phyloP scores from a whole-genome alignment of 1,140 invertebrate genomes.

The Anastrepha obliqua region DNA sequence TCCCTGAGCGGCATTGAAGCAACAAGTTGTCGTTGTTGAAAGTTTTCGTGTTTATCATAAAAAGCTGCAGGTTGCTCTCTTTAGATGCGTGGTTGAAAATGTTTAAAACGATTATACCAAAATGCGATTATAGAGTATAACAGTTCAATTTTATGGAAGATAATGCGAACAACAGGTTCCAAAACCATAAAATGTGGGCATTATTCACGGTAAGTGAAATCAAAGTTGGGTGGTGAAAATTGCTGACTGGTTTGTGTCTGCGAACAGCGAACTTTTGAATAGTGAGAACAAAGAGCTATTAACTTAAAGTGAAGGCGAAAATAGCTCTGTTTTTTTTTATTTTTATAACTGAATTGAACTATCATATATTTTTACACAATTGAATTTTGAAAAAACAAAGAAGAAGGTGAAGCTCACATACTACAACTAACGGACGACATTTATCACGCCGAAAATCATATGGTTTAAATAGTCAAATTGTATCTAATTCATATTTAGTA shows the following conservation, averaged over 20 bases:
- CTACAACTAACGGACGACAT: too few relatives aligned
- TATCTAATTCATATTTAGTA: too few relatives aligned
- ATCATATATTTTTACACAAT: too few relatives aligned
- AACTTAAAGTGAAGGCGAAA: too few relatives aligned
- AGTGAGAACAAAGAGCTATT: too few relatives aligned
- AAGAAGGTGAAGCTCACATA: too few relatives aligned
- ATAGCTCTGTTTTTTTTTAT: too few relatives aligned
- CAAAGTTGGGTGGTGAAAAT: neutral
- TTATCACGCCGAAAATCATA: too few relatives aligned
- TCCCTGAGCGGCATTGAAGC: neutral
- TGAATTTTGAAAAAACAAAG: too few relatives aligned
- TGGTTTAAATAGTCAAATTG: too few relatives aligned
- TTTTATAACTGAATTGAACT: too few relatives aligned
- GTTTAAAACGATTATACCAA: neutral
- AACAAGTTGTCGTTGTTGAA: conserved; percentile 28
- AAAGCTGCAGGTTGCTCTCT: neutral
- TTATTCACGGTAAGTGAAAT: neutral
- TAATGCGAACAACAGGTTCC: neutral
- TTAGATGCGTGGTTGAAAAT: neutral
- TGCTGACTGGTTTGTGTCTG: neutral
- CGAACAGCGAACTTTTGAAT: neutral
- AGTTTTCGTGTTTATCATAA: neutral
- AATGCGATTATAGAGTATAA: neutral
- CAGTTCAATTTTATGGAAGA: neutral
- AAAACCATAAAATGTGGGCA: neutral